A percentile compares a stretch with the other conserved stretches of the same genome.
Conservation (phyloP, 2,888 invertebrate genomes). For the Thecophora atra region DNA sequence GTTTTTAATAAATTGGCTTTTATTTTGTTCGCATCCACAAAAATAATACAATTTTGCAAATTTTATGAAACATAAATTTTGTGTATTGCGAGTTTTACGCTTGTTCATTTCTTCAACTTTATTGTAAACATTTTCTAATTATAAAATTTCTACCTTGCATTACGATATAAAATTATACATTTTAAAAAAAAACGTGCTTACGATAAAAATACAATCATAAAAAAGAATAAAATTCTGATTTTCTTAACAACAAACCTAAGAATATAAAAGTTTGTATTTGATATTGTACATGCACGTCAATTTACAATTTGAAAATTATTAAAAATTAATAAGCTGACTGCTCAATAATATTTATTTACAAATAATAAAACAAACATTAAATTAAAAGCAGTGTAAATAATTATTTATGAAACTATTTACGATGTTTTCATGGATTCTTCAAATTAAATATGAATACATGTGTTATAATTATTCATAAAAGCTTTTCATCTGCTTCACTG, state of each 20-base stretch:
- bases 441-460: slow-evolving; percentile 19
- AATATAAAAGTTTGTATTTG: background rate
- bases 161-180: slow-evolving; percentile 34
- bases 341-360: slow-evolving; percentile 29
- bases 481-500: background rate
- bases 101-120: background rate
- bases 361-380: slow-evolving; percentile 23
- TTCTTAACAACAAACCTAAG: background rate
- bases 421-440: background rate
- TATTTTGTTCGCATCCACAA: slow-evolving; percentile 30
- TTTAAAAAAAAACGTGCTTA: slow-evolving; percentile 15
- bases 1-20: background rate
- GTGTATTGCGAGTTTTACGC: slow-evolving; percentile 20
- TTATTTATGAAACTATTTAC: background rate
- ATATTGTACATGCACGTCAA: slow-evolving; percentile 7
- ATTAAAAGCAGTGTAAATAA: slow-evolving; percentile 27
- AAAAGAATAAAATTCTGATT: background rate
- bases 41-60: slow-evolving; percentile 29
- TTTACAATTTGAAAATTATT: slow-evolving; percentile 29
- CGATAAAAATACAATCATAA: background rate
- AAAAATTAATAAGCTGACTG: slow-evolving; percentile 2
- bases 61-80: slow-evolving; percentile 27
- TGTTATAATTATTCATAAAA: background rate
- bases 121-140: background rate
- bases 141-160: slow-evolving; percentile 24